Evolutionary conservation across 1,140 invertebrate species (phyloP).

Genomic region (Sogatella furcifera): DNA sequence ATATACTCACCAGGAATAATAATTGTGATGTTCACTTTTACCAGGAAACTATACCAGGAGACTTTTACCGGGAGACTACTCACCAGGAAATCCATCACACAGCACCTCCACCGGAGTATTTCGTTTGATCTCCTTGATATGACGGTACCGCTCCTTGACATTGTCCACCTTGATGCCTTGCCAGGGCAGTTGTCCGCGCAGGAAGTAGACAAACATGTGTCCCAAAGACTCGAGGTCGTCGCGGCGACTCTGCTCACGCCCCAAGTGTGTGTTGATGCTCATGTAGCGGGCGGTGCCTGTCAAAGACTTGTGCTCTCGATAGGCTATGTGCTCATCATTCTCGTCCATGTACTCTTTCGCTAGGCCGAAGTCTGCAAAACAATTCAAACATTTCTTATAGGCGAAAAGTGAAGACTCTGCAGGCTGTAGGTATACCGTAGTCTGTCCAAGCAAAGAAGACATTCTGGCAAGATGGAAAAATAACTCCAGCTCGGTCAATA

Average conservation of each 20-base stretch:
- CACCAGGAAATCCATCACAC: constrained; percentile 51
- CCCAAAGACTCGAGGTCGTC: constrained; percentile 71
- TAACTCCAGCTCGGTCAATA: no score
- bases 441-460: no score
- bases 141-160: constrained; percentile 63
- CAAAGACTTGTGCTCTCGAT: constrained; percentile 97
- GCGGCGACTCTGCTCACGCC: constrained; percentile 76
- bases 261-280: constrained; percentile 99
- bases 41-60: no score
- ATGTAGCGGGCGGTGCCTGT: constrained; percentile 96
- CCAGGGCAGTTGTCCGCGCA: constrained; percentile 66
- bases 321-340: constrained; percentile 98
- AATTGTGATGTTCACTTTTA: no score
- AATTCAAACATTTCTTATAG: no score
- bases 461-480: no score
- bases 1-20: no score
- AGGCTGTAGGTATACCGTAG: no score
- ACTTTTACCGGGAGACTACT: background rate
- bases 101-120: constrained; percentile 55
- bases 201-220: constrained; percentile 77
- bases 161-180: constrained; percentile 72
- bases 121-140: constrained; percentile 61
- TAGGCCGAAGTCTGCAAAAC: constrained; percentile 79
- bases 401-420: no score
- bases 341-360: constrained; percentile 99